phyloP scores from a whole-genome alignment of 53 echinoderm and acorn worm genomes.

The Zoroaster sp. region DNA sequence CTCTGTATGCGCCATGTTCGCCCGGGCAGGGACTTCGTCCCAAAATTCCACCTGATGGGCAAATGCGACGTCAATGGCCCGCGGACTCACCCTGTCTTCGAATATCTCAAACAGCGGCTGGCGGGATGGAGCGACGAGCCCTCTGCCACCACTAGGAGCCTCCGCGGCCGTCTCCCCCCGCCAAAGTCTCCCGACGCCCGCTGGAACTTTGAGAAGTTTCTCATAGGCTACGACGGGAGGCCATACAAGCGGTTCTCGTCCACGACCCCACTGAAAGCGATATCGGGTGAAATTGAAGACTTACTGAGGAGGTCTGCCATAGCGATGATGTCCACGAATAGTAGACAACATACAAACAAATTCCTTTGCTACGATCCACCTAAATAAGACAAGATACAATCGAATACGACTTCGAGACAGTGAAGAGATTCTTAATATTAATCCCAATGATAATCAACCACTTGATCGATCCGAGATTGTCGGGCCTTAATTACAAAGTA shows the following conservation, averaged over 20 bases:
- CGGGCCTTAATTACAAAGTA: not conserved
- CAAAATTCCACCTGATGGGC: slow-evolving; percentile 68
- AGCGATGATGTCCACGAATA: not conserved
- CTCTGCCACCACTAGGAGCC: slow-evolving; percentile 19
- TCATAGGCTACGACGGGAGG: slow-evolving; percentile 57
- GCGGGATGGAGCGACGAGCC: slow-evolving; percentile 36
- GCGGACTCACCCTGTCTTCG: slow-evolving; percentile 62
- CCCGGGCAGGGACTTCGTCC: slow-evolving; percentile 66
- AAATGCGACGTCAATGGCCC: slow-evolving; percentile 64
- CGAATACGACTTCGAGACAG: not conserved
- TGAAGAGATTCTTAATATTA: not conserved
- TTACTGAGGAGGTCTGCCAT: slow-evolving; percentile 6
- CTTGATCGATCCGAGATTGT: not conserved
- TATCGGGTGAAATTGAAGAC: slow-evolving; percentile 42
- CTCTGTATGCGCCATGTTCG: slow-evolving; percentile 65
- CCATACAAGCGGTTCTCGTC: slow-evolving; percentile 51
- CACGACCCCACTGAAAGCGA: slow-evolving; percentile 15
- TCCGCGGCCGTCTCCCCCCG: not conserved
- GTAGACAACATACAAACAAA: not conserved
- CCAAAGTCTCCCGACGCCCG: slow-evolving; percentile 39
- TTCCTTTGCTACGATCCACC: slow-evolving; percentile 38
- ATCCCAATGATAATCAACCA: too few species aligned
- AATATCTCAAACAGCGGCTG: slow-evolving; percentile 70
- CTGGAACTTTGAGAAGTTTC: slow-evolving; percentile 81
- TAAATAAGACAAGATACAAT: not conserved